Base-by-base conservation (phyloP, 64 coral and sea anemone species). In the Hydrozoanthus tunicans region DNA sequence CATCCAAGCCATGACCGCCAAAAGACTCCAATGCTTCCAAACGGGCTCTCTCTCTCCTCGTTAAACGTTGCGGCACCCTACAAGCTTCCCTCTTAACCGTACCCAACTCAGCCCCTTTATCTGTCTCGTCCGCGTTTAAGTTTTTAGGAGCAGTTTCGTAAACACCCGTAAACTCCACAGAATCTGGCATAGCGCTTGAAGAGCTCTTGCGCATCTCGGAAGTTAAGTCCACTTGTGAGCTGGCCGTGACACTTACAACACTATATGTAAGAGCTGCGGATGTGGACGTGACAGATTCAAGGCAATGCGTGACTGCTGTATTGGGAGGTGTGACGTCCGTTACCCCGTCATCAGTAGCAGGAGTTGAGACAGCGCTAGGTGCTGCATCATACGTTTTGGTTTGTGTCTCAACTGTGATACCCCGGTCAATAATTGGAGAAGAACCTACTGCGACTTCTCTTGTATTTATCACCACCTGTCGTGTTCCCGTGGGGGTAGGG, bases 21-120 rank as follows among this genome's bases (percentile, higher is more conserved):
- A 97, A 97, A 56, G 92, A 94, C 64, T 91, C 61, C 53, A 97
- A 11, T 61, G 90, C 95, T 82, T 97, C 95, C 61, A 97, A 58
- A 60, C 91, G 92, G 14, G 92, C 95, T 89, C 32, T 97, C 68
- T 97, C 82, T 12, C 94, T 17, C 23, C 92, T 85, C 12, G 92
- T 97, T 62, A 97, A 53, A 6, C 59, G 89, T 51, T 79, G 90
- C 20, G 90, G n/a, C 75, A n/a, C 54, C 15, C 14, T 12, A 52
- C 5, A n/a, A 17, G 7, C 13, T 62, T 58, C n/a, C 3, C 27
- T 43, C 3, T 10, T 17, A 53, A 12, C 43, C 6, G 15, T 6
- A 60, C 15, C 59, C 6, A 7, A 7, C 24, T 3, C 73, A 62
- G 57, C 25, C 25, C 4, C 51, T 12, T 25, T 2, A 6, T 43